Evolutionary conservation across 2,888 invertebrate species (phyloP).

Genomic region (Gastrophysa polygoni): DNA sequence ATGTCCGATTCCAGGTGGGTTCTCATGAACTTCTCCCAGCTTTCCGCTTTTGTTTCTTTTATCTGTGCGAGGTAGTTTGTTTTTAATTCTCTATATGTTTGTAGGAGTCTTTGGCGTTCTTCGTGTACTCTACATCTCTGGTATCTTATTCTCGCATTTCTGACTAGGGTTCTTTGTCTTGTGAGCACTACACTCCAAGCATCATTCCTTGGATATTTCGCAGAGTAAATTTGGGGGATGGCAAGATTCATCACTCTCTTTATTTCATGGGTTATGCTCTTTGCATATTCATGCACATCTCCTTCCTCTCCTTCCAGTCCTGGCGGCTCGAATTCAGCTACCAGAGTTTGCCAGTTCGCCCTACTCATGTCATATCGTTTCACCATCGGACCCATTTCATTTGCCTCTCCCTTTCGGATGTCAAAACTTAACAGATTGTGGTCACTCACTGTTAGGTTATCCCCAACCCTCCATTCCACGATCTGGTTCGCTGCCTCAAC

Average conservation of each 20-base stretch:
- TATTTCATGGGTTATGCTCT: neutral
- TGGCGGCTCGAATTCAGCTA: too few species aligned
- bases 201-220: neutral
- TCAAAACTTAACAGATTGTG: slow-evolving; percentile 3
- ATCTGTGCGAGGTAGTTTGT: neutral
- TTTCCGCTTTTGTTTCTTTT: neutral
- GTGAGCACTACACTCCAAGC: neutral
- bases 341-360: neutral
- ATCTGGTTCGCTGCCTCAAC: neutral
- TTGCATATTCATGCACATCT: too few species aligned
- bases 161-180: neutral
- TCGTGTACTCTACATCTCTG: neutral
- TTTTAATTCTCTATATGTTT: neutral
- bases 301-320: too few species aligned
- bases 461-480: neutral
- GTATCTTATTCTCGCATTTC: neutral
- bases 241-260: neutral
- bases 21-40: neutral
- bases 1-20: neutral
- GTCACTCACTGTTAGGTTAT: slow-evolving; percentile 1
- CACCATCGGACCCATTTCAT: neutral
- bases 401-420: neutral
- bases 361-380: slow-evolving; percentile 1
- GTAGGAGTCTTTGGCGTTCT: neutral
- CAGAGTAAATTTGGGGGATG: neutral